Base-by-base conservation (phyloP, 2,888 invertebrate genomes). In the Ceramica pisi region DNA sequence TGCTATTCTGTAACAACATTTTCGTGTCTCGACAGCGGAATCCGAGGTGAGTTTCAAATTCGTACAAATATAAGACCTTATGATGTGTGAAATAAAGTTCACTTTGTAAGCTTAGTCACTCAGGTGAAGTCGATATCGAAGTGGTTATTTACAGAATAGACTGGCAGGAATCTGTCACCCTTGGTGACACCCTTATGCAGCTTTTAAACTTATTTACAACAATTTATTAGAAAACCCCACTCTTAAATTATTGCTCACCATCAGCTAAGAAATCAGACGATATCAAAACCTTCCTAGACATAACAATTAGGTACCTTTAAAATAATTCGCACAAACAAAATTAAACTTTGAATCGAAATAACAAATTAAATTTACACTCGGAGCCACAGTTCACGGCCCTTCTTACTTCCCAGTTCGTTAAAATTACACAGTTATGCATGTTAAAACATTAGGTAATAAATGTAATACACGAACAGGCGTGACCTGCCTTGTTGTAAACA, bases 401-500 rank as follows among this genome's bases (percentile, higher is more conserved):
- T 67, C 16, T 5, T 9, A 71, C 83, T 86, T 78, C 84, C 85
- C 83, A 77, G 51, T 73, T 50, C 6, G 12, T 68, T 26, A 50
- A 85, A 62, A 83, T 81, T 72, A 86, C 75, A 73, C 57, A 75
- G 61, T 3, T 79, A 77, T 66, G 80, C 67, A 72, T 85, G 74
- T 70, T 75, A 67, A 67, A 51, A 69, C 16, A 53, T 78, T 38
- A 48, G 38, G 38, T 57, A 57, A 57, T 57, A 57, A 38, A 38
- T 55, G 23, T 51, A 48, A 53, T 26, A 71, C 68, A 83, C 77
- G 77, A 56, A 67, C 31, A 41, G 57, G 63, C 83, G 81, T 86
- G 83, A 85, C 86, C 70, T 10, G 72, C 16, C 23, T 59, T 67
- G 26, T 59, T 67, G 26, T 51, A 56, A 57, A 55, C 63, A 53